These are phyloP conservation scores for Malthinus seriepunctatus DNA, from an alignment of 2,888 invertebrate genomes.

Conservation along the genomic window DNA sequence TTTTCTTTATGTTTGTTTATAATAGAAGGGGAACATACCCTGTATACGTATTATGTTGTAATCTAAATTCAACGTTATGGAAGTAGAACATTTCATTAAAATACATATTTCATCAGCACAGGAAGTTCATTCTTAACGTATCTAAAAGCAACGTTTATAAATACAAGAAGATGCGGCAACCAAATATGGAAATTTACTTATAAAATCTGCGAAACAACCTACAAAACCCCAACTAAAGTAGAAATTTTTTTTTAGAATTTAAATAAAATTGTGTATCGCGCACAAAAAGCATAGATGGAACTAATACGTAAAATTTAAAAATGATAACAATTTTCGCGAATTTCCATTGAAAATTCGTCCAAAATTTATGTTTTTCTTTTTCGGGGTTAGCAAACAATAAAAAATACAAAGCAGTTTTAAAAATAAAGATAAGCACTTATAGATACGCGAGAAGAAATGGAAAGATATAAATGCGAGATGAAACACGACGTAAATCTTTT, in stretches of 20 bases:
- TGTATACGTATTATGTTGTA: neutral
- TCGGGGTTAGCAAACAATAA: too few relatives aligned
- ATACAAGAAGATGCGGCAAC: constrained; percentile 10
- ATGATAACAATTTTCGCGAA: too few relatives aligned
- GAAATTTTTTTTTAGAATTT: neutral
- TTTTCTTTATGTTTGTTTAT: neutral
- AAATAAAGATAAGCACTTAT: too few relatives aligned
- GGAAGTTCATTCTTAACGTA: constrained; percentile 9
- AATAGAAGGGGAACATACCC: too few relatives aligned
- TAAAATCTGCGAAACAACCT: constrained; percentile 11
- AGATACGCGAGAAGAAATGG: too few relatives aligned
- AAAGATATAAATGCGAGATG: too few relatives aligned
- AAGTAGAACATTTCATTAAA: constrained; percentile 17
- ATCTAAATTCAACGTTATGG: constrained; percentile 10
- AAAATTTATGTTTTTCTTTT: too few relatives aligned
- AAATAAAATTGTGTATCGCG: neutral
- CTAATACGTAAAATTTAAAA: too few relatives aligned
- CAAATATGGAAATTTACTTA: constrained; percentile 14
- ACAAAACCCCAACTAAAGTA: constrained; percentile 1
- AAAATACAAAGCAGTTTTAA: too few relatives aligned
- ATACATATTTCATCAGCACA: constrained; percentile 16
- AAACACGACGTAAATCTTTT: too few relatives aligned
- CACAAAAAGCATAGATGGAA: too few relatives aligned
- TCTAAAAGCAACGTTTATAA: constrained; percentile 15
- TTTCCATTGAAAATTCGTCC: too few relatives aligned